Conservation (phyloP, 2,113 vertebrate genomes). For the Chloebia gouldiae region DNA sequence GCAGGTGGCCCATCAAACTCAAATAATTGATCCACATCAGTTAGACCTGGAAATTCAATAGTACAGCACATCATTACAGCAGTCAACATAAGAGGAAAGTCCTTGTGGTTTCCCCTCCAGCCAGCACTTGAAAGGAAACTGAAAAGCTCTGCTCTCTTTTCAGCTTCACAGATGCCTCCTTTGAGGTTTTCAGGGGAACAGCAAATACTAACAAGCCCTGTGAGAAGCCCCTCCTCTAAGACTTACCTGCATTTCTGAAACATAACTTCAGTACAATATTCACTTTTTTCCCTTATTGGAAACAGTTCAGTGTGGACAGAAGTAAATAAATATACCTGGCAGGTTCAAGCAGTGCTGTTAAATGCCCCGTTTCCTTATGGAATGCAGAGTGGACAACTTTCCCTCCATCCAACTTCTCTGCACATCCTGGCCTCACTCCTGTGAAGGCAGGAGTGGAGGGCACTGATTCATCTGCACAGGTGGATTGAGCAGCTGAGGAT, state of each 20-base stretch:
- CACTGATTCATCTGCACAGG: neutral
- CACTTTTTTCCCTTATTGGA: neutral
- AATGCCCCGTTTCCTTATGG: neutral
- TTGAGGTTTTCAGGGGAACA: neutral
- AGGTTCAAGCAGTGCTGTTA: neutral
- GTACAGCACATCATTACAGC: slow-evolving; percentile 45
- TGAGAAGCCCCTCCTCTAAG: neutral
- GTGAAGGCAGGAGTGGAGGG: fast-evolving
- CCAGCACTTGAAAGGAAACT: slow-evolving; percentile 14
- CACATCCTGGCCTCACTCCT: fast-evolving
- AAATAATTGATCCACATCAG: slow-evolving; percentile 46
- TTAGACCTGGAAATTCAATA: slow-evolving; percentile 30
- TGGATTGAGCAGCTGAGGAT: neutral
- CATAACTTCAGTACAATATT: neutral
- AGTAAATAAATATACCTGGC: neutral
- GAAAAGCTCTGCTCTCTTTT: slow-evolving; percentile 18
- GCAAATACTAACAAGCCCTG: neutral
- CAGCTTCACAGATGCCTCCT: neutral
- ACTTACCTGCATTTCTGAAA: neutral
- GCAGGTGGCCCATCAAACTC: slow-evolving; percentile 44
- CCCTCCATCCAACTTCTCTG: fast-evolving
- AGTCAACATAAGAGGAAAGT: slow-evolving; percentile 43
- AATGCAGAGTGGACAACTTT: neutral
- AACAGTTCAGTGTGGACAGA: neutral
- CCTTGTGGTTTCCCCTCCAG: slow-evolving; percentile 33